Conservation (phyloP, 2,888 invertebrate genomes). For the Candidula unifasciata region DNA sequence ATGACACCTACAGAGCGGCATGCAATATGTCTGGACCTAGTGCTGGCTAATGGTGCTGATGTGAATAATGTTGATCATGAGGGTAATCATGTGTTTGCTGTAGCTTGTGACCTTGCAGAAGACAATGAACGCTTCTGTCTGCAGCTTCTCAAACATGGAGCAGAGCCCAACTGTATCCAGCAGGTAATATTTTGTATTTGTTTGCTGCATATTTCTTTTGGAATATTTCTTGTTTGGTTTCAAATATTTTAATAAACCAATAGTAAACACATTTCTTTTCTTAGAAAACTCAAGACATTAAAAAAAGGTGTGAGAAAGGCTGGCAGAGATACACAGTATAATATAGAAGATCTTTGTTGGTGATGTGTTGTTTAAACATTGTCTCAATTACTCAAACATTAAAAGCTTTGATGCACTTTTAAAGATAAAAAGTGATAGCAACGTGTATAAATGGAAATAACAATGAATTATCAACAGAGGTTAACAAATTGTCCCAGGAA, state of each 20-base stretch:
- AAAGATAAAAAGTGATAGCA: too few relatives aligned
- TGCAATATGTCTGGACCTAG: conserved; percentile 75
- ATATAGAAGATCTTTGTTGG: neutral
- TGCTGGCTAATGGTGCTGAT: conserved; percentile 75
- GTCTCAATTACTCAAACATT: too few relatives aligned
- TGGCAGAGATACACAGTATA: neutral
- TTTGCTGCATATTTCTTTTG: too few relatives aligned
- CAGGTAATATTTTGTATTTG: conserved; percentile 64
- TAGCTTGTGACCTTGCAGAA: conserved; percentile 75
- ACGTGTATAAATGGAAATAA: too few relatives aligned
- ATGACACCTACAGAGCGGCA: conserved; percentile 76
- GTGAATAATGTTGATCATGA: conserved; percentile 75
- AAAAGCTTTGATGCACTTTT: too few relatives aligned
- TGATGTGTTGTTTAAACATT: too few relatives aligned
- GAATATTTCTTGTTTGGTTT: too few relatives aligned
- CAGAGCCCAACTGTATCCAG: conserved; percentile 74
- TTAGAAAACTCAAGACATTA: neutral
- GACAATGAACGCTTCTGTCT: conserved; percentile 77
- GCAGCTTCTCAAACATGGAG: conserved; percentile 72
- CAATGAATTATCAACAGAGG: too few relatives aligned
- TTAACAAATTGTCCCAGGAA: too few relatives aligned
- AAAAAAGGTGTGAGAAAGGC: neutral
- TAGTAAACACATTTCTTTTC: neutral
- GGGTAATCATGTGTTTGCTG: conserved; percentile 74
- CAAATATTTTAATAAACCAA: neutral